These are phyloP conservation scores for western clawed frog (Xenopus tropicalis) DNA, from an alignment of 2,113 vertebrate species.

Conservation along the genomic window UCB_Xtro_10.0 CM004443.2:110301501-110302000, in stretches of 20 bases:
- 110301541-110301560: too few species aligned
- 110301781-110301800: conserved; percentile 17
- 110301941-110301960: neutral
- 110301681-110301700: conserved; percentile 10
- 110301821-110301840: conserved; percentile 41
- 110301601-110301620: neutral
- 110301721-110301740: conserved; percentile 16
- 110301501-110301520: too few species aligned
- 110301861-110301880: conserved; percentile 36
- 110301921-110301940: neutral
- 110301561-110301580: neutral
- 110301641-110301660: neutral
- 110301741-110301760: conserved; percentile 36
- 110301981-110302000: neutral
- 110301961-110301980: conserved; percentile 10
- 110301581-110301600: neutral
- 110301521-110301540: too few species aligned
- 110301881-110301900: conserved; percentile 38
- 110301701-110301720: neutral
- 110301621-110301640: neutral
- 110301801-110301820: conserved; percentile 43
- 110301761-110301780: conserved; percentile 35
- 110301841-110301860: conserved; percentile 29
- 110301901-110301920: conserved; percentile 3
- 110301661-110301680: neutral